Evolutionary conservation across 2,888 invertebrate genomes (phyloP), one percentile per base, ranked within the genome.

Genomic region (Tinea trinotella): DNA sequence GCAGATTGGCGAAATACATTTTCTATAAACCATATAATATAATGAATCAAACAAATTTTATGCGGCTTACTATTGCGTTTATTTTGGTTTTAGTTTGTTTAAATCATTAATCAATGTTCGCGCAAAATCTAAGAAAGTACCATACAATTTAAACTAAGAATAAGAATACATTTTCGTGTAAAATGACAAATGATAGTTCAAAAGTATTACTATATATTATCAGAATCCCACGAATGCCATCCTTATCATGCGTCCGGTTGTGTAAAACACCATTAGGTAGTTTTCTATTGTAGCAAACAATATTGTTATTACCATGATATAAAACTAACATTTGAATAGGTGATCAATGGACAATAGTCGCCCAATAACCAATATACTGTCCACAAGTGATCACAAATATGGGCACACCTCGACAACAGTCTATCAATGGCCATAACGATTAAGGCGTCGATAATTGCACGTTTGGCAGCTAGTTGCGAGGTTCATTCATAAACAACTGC

Each of bases 401-500:
- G 24, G 50, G 13, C 50, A 20, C 50, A 15, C 24, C 50, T 24
- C 19, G 15, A 46, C 46, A 46, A 46, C 46, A 19, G 46, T 19
- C 50, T 50, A 24, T 50, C 50, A 50, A 50, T 50, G 53, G 36
- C 36, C 40, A 52, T 52, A 50, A 54, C 69, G 71, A 71, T 70
- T 74, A 68, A 70, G 70, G 74, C 73, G 76, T 67, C 73, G 67
- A 71, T 78, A 81, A 80, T 82, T 77, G 75, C 69, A 71, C 70
- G 70, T 67, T 72, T 70, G 67, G 66, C 65, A 62, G 61, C 64
- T 62, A 60, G 64, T 61, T 68, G 68, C 66, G 66, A 64, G 71
- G 71, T 79, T 76, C 84, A 85, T 85, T 85, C 84, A 85, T 81
- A 82, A 84, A 76, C 74, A 74, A 75, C 70, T 70, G 63, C 71